A percentile compares a stretch with the other conserved stretches of the same genome.
Evolutionary conservation across 2,797 vertebrate genomes (phyloP).

Genomic region (Lepus townsendii): DNA sequence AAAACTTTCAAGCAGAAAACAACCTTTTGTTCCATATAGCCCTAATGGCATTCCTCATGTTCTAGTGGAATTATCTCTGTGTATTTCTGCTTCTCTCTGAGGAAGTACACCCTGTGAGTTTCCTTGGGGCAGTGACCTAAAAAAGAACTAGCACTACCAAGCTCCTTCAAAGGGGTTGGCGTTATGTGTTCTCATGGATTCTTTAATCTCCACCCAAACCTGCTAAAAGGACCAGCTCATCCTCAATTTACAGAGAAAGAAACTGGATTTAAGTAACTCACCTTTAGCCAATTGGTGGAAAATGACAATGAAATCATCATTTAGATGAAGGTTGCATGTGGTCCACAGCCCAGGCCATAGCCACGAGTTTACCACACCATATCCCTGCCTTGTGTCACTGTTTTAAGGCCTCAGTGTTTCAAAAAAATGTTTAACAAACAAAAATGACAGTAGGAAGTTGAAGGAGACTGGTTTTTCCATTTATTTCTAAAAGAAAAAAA

Average conservation of each 20-base stretch:
- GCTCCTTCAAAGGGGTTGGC: fast-evolving
- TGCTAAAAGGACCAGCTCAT: neutral
- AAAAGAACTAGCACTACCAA: neutral
- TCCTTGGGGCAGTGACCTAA: neutral
- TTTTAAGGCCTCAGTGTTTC: neutral
- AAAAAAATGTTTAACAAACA: neutral
- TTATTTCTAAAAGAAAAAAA: slow-evolving; percentile 26
- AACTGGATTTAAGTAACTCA: neutral
- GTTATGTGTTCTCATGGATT: neutral
- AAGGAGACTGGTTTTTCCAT: neutral
- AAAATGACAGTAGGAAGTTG: neutral
- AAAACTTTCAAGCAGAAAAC: neutral
- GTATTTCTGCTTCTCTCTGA: neutral
- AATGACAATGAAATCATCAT: neutral
- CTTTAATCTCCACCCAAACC: neutral
- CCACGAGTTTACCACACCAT: no score
- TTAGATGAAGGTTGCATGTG: neutral
- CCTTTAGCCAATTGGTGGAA: neutral
- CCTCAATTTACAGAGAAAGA: neutral
- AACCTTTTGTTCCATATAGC: neutral
- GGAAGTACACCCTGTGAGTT: neutral
- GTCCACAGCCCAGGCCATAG: neutral
- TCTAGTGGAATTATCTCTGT: neutral
- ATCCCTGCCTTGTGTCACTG: neutral
- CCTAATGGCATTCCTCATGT: neutral